Evolutionary conservation across 2,888 invertebrate genomes (phyloP), one percentile per base, ranked within the genome.

Genomic region (Boloria euphrosyne): DNA sequence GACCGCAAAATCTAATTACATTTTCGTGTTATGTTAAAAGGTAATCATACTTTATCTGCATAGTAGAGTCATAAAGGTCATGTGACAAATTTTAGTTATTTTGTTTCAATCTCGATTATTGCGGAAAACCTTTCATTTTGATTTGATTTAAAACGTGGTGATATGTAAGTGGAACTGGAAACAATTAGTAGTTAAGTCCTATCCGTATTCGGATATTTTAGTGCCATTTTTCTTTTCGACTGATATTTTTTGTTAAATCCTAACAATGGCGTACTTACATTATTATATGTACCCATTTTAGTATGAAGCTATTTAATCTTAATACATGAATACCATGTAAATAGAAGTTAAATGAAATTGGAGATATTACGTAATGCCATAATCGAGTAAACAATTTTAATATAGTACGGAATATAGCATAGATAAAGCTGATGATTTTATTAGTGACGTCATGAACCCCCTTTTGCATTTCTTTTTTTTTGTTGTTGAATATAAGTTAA

Each of bases 181-280:
- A 50, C 31, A 53, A 38, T 53, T 65, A 59, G 44, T 58, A 58
- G 17, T 64, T 58, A 64, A 64, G 58, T 59, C 38, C 51, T 58
- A 51, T 65, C 65, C 58, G 58, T 65, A 65, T 64, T 64, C 64
- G 64, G 64, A 64, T 43, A 51, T 58, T 64, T 64, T 64, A 63
- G 52, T 65, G 52, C 46, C 52, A 65, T 47, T 59, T 60, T 60
- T 51, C 17, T 64, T 64, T 64, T 52, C n/a, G 46, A 65, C 50
- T 31, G 31, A 59, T 52, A 62, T 38, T 47, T 52, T 52, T 31
- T 27, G 50, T 44, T 57, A 52, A 47, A 46, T 44, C 50, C 38
- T 17, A 57, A 17, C 2, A 18, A 65, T 65, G 59, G 65, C 65
- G 58, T 59, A 65, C n/a, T n/a, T n/a, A n/a, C 47, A 53, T 47